Conservation (phyloP, 2,888 invertebrate species). For the Drosophila sordidapex region DNA sequence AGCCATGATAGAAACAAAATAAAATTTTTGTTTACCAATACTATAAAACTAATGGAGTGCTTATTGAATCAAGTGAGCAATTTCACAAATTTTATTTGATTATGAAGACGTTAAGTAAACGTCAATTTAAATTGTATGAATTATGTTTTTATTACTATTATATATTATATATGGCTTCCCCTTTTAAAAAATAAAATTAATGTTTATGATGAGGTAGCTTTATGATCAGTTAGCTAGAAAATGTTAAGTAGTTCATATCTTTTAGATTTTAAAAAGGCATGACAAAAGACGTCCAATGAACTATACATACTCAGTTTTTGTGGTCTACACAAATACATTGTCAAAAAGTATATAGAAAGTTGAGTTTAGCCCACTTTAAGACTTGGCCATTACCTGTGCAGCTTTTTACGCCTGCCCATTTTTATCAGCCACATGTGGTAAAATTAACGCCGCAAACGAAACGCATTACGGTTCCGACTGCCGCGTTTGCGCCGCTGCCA, state of each 20-base stretch:
- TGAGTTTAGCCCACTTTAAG: conserved; percentile 17
- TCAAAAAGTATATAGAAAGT: background rate
- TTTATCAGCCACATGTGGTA: conserved; percentile 65
- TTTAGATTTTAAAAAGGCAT: background rate
- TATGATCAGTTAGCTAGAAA: background rate
- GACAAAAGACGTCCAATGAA: background rate
- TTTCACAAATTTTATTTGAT: too few relatives aligned
- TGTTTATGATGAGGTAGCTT: too few relatives aligned
- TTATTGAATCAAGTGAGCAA: too few relatives aligned
- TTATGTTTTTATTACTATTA: too few relatives aligned
- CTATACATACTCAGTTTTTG: background rate
- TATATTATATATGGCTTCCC: too few relatives aligned
- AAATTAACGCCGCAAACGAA: conserved; percentile 59
- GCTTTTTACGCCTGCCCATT: conserved; percentile 10
- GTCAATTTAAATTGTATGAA: too few relatives aligned
- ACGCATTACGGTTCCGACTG: conserved; percentile 56
- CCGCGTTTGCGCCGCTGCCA: conserved; percentile 28
- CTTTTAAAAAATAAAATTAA: too few relatives aligned
- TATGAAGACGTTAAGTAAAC: too few relatives aligned
- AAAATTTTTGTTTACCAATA: too few relatives aligned
- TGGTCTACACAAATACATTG: background rate
- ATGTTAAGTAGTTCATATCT: background rate
- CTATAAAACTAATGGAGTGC: too few relatives aligned
- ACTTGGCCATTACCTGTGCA: conserved; percentile 33
- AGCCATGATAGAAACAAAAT: too few relatives aligned